A percentile compares a stretch with the other conserved stretches of the same genome.
Conservation (phyloP, 2,797 vertebrate species). For the Vespertilio murinus region DNA sequence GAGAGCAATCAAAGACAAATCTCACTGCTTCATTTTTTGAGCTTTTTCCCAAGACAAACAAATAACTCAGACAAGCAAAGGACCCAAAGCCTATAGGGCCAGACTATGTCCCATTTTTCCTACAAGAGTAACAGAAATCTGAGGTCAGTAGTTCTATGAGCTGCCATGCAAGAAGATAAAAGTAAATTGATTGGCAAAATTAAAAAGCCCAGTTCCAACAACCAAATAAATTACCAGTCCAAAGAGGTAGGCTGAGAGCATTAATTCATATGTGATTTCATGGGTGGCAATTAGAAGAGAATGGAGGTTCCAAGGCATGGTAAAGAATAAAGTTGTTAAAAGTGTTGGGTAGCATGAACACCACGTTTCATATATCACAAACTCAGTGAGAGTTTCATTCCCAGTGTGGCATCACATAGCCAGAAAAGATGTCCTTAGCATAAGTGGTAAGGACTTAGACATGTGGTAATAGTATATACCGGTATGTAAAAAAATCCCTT, state of each 20-base stretch:
- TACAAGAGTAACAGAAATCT: neutral
- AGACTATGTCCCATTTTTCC: neutral
- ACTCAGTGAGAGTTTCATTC: neutral
- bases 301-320: neutral
- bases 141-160: neutral
- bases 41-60: neutral
- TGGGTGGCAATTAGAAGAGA: neutral
- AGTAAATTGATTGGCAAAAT: neutral
- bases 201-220: neutral
- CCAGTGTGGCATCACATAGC: neutral
- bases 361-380: neutral
- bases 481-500: neutral
- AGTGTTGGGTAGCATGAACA: neutral
- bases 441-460: neutral
- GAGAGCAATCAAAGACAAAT: neutral
- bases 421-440: neutral
- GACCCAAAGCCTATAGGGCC: neutral
- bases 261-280: neutral
- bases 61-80: neutral
- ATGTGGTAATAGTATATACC: neutral
- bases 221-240: neutral
- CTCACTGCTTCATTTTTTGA: neutral
- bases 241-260: neutral
- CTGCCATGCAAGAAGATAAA: neutral
- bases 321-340: neutral